phyloP scores from a whole-genome alignment of 2,797 vertebrate genomes.

The Xiphophorus birchmanni region DNA sequence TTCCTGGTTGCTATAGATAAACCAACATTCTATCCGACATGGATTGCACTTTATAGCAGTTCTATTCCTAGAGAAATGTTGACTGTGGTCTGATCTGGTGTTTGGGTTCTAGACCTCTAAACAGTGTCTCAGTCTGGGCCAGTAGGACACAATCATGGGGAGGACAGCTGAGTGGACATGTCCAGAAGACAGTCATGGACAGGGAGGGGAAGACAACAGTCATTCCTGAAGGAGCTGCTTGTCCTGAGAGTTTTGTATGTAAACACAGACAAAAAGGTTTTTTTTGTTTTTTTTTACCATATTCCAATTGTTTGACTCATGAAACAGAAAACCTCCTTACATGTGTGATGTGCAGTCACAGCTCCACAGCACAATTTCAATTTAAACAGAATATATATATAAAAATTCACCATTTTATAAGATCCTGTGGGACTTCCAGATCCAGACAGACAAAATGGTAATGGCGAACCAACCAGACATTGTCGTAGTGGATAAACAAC shows the following conservation, averaged over 20 bases:
- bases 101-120: not conserved
- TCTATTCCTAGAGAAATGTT: not conserved
- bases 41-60: not conserved
- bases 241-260: not conserved
- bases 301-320: not conserved
- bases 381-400: too few species aligned
- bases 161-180: not conserved
- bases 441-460: too few species aligned
- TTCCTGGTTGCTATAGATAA: not conserved
- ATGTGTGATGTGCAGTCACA: not conserved
- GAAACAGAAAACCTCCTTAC: not conserved
- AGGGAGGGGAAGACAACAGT: not conserved
- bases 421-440: too few species aligned
- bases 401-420: too few species aligned
- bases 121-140: not conserved
- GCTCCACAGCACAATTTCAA: not conserved
- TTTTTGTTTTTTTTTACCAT: not conserved
- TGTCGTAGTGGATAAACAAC: too few species aligned
- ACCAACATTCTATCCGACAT: not conserved
- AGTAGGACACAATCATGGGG: not conserved
- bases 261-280: not conserved
- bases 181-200: not conserved
- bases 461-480: too few species aligned
- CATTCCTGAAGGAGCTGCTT: too few species aligned
- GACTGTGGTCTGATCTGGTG: not conserved